Evolutionary conservation across 2,888 invertebrate genomes (phyloP).

Genomic region (Cosmia trapezina): DNA sequence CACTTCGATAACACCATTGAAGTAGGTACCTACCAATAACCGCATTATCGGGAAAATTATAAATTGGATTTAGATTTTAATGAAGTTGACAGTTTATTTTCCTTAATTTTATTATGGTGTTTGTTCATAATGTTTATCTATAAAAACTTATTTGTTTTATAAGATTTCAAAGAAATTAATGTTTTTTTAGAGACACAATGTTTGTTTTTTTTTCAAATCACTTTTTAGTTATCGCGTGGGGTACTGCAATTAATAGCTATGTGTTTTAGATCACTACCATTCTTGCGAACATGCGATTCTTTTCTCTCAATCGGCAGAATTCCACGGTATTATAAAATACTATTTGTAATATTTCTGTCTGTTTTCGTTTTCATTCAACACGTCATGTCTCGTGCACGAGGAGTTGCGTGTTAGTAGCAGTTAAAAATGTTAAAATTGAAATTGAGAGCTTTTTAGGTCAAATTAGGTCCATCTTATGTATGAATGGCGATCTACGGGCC

Average conservation of each 20-base stretch:
- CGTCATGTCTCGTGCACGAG: conserved; percentile 6
- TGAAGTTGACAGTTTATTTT: conserved; percentile 12
- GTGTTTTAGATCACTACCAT: conserved; percentile 50
- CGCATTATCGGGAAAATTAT: conserved; percentile 24
- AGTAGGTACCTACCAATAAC: conserved; percentile 5
- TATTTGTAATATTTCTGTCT: conserved; percentile 23
- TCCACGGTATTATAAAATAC: conserved; percentile 43
- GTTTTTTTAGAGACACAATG: neutral
- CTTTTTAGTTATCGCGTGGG: conserved; percentile 44
- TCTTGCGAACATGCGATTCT: conserved; percentile 44
- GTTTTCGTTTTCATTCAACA: conserved; percentile 44
- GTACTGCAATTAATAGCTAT: conserved; percentile 24
- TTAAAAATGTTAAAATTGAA: conserved; percentile 20
- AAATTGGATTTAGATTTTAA: conserved; percentile 25
- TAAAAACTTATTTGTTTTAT: neutral
- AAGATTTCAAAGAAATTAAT: neutral
- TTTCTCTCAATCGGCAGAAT: conserved; percentile 42
- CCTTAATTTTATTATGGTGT: neutral
- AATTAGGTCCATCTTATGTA: neutral
- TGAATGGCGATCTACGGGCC: neutral
- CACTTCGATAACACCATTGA: conserved; percentile 43
- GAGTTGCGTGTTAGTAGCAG: conserved; percentile 26
- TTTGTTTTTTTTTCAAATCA: neutral
- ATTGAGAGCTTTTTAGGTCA: conserved; percentile 1
- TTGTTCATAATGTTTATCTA: neutral